A percentile compares a stretch with the other conserved stretches of the same genome.
Evolutionary conservation across 2,888 invertebrate genomes (phyloP).

Genomic region (Periphyllus acericola): DNA sequence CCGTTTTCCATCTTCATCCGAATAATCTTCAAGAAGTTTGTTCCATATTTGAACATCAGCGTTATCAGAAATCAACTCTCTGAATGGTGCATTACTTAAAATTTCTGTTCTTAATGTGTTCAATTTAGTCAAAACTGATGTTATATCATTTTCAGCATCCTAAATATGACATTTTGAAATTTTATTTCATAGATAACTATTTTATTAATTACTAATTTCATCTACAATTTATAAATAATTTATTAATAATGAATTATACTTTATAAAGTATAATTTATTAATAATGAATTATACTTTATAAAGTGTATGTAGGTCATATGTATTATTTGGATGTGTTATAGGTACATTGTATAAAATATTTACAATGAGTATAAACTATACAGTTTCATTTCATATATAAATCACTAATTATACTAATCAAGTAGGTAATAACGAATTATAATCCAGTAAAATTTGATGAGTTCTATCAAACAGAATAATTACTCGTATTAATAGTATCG

Average conservation of each 20-base stretch:
- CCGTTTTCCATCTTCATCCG: constrained; percentile 63
- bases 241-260: neutral
- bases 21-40: constrained; percentile 57
- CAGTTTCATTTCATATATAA: neutral
- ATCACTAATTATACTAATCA: neutral
- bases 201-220: neutral
- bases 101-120: constrained; percentile 35
- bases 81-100: constrained; percentile 43
- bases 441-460: neutral
- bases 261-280: neutral
- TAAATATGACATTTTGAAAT: neutral
- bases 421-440: neutral
- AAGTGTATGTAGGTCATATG: neutral
- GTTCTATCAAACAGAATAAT: neutral
- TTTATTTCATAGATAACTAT: neutral
- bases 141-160: constrained; percentile 52
- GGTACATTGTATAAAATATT: neutral
- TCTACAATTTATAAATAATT: neutral
- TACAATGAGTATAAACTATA: neutral
- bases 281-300: neutral
- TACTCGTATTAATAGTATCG: neutral
- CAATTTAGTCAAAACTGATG: constrained; percentile 27
- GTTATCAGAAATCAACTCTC: constrained; percentile 45
- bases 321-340: neutral
- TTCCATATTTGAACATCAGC: constrained; percentile 50